Base-by-base conservation (phyloP, 2,797 vertebrate species). In the Poecile montanus region DNA sequence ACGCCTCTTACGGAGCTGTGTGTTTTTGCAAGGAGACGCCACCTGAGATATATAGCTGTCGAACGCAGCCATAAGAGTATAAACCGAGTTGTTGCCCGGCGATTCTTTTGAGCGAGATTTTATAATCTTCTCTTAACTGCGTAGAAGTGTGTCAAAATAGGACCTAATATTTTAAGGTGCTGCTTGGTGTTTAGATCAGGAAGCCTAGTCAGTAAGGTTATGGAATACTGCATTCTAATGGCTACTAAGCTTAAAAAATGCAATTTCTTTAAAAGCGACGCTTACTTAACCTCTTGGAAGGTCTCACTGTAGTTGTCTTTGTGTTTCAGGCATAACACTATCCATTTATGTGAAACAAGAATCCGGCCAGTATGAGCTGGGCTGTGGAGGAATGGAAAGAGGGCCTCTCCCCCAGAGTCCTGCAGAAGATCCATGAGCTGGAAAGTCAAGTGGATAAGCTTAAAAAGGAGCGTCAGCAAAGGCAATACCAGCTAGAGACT, bases 361-460 rank as follows among this genome's bases (percentile, higher is more conserved):
- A 30, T n/a, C 56, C 5, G 1, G 44, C n/a, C 79, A 97, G 51
- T 57, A 99, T 99, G 99, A 99, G 99, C 96, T 99, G 99, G 99
- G 99, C 97, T 25, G 96, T 99, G 96, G 99, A 99, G 95, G 99
- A 99, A 88, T 99, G 99, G 99, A 99, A 99, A 95, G 99, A 99
- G 97, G 99, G 99, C 44, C 98, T 99, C 90, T 98, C 99, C 56
- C 97, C 96, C 25, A 98, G 98, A 96, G 98, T 98, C 88, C 98
- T 99, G 80, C 99, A 99, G 97, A 99, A 99, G 97, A 98, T 99
- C 96, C 98, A 98, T 67, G 98, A 99, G 96, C 98, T 99, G 72
- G 99, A 99, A 92, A 97, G 94, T 62, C 99, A 99, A 94, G 96
- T 99, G 71, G 99, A 99, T 90, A 99, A 99, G 88, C 96, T 99